Base-by-base conservation (phyloP, 2,888 invertebrate genomes). In the Bombylius major region DNA sequence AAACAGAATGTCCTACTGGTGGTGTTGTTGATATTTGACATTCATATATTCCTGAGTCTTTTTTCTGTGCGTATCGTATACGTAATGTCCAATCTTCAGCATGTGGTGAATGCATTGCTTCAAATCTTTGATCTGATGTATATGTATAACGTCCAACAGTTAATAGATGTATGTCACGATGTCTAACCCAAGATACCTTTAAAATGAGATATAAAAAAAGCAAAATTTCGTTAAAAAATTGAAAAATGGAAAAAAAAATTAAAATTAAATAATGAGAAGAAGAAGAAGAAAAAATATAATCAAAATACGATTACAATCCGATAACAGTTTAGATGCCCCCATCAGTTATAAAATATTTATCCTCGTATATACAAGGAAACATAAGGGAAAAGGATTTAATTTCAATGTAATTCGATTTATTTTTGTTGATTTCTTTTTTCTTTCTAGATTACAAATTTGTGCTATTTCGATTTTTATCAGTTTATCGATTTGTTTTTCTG, bases 11-110 rank as follows among this genome's bases (percentile, higher is more conserved):
- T 47, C 90, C 89, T 52, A 89, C 84, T 57, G 90, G 90, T 53
- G 91, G 91, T 60, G 91, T 91, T 53, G 91, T 91, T 64, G 89
- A 89, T 71, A 92, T 89, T 78, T 92, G 92, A 72, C 91, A 92
- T 78, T 92, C 91, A 74, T 92, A 92, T 66, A 87, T 81, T 46
- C 87, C 87, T 4, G 84, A 81, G 69, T 87, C 87, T 66, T 83
- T 82, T 59, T 80, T 78, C 70, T 86, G 86, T 8, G 86, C 83
- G 71, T 85, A 86, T 59, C 83, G 78, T 70, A 86, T 86, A 67
- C 85, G 82, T 57, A 91, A 76, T 53, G 87, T 86, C 90, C 90
- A 90, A 72, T 90, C 89, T 72, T 91, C 90, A 54, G 88, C 86
- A 69, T 89, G 88, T 1, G 89, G 89, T 58, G 84, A 84, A 75